Evolutionary conservation across 2,888 invertebrate genomes (phyloP), one percentile per base, ranked within the genome.

Genomic region (Dynastes tityus): DNA sequence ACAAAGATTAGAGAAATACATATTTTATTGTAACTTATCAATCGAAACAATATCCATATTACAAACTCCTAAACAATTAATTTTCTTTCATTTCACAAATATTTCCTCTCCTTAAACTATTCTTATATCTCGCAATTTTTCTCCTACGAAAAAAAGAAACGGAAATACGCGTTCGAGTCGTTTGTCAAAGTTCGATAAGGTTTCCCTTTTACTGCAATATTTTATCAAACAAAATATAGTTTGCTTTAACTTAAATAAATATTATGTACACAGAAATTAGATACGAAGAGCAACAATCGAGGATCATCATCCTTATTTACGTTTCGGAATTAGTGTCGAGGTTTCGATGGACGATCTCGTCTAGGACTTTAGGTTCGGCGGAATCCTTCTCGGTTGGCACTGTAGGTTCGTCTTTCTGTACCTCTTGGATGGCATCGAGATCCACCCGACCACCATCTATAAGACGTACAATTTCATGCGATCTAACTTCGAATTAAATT

Each of bases 211-310:
- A 16, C n/a, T 67, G 45, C 16, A n/a, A 16, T 22, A 16, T 67
- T 45, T 45, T 45, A 37, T 5, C 37, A 65, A 37, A 65, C 37
- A 67, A 67, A 65, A 67, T 40, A 45, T 55, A 67, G 45, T 45
- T 29, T 22, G 67, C 32, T 61, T 61, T 61, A 16, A 45, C 67
- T 40, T 45, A 67, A 68, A 68, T 68, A 68, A 68, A 45, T 45
- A 68, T 40, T 71, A 73, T 53, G 37, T 70, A 71, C 71, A 71
- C n/a, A 71, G 8, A 71, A 73, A 73, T 45, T 61, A 58, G 13
- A 71, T 51, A 55, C 37, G 71, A 71, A 71, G 71, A 37, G 16
- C n/a, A 6, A 11, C 45, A 45, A 65, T 8, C n/a, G 45, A 37
- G 40, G 37, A 45, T 3, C 9, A 27, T 11, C 27, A 27, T 6